Conservation (phyloP, 2,113 vertebrate species). For the Polyodon spathula region DNA sequence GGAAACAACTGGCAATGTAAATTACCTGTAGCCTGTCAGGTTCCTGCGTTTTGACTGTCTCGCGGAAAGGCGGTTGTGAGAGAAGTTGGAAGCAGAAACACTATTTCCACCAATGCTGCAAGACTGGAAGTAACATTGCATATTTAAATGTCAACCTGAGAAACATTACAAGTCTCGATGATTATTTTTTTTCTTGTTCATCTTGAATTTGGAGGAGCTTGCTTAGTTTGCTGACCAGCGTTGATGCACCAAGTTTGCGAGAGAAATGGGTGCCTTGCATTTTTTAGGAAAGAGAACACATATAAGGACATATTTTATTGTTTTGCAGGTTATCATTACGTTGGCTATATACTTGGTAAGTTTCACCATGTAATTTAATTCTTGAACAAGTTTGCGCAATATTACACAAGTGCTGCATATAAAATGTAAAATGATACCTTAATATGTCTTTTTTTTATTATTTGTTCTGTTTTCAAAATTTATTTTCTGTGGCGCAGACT, state of each 20-base stretch:
- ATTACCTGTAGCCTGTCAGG: slow-evolving; percentile 30
- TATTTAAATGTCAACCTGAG: background rate
- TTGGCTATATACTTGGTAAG: slow-evolving; percentile 37
- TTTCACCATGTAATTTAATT: slow-evolving; percentile 9
- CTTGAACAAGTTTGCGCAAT: background rate
- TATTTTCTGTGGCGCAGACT: slow-evolving; percentile 10
- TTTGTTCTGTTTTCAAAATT: background rate
- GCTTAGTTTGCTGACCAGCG: slow-evolving; percentile 10
- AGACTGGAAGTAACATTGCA: slow-evolving; percentile 11
- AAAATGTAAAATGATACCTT: too few relatives aligned
- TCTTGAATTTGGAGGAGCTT: slow-evolving; percentile 4
- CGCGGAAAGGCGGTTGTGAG: slow-evolving; percentile 26
- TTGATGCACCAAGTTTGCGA: slow-evolving; percentile 17
- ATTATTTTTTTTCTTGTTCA: slow-evolving; percentile 21
- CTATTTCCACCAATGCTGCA: slow-evolving; percentile 9
- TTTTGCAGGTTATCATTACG: slow-evolving; percentile 35
- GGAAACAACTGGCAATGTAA: slow-evolving; percentile 14
- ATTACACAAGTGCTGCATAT: too few relatives aligned
- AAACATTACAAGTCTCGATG: slow-evolving; percentile 28
- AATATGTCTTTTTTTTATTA: background rate
- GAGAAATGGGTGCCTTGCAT: slow-evolving; percentile 30
- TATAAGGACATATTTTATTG: slow-evolving; percentile 11
- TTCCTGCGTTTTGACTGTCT: slow-evolving; percentile 20
- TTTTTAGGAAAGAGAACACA: slow-evolving; percentile 17
- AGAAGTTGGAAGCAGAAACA: slow-evolving; percentile 24